Percentiles rank a stretch among this genome's conserved stretches.
phyloP scores from a whole-genome alignment of 2,113 vertebrate genomes.

The Stigmatopora argus region DNA sequence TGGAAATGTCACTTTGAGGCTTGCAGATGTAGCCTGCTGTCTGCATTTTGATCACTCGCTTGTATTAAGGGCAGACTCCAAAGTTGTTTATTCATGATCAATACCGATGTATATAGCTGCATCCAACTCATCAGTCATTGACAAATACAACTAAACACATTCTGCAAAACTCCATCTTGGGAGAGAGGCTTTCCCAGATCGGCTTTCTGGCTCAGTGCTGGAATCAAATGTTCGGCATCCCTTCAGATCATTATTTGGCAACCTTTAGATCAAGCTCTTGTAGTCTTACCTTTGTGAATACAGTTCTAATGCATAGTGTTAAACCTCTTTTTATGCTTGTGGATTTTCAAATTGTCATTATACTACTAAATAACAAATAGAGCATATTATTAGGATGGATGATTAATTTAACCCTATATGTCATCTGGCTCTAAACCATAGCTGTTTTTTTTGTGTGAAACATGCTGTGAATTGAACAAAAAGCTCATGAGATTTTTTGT shows the following conservation, averaged over 20 bases:
- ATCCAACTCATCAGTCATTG: conserved; percentile 32
- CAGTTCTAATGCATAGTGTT: conserved; percentile 2
- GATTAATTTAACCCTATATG: background rate
- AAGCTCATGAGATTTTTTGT: conserved; percentile 27
- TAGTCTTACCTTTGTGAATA: conserved; percentile 14
- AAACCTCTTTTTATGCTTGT: background rate
- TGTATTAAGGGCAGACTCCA: conserved; percentile 41
- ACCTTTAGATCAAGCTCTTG: conserved; percentile 24
- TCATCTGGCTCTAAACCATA: background rate
- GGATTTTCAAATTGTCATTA: background rate
- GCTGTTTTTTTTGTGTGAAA: conserved; percentile 9
- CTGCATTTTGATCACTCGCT: conserved; percentile 57
- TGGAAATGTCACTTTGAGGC: conserved; percentile 63
- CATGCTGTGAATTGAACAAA: conserved; percentile 28
- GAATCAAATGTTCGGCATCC: conserved; percentile 15
- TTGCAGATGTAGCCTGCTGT: conserved; percentile 32
- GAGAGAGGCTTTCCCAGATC: conserved; percentile 33
- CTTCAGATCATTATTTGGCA: conserved; percentile 32
- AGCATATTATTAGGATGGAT: background rate
- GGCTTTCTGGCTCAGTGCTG: conserved; percentile 22
- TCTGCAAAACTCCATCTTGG: conserved; percentile 10
- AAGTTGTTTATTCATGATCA: conserved; percentile 50
- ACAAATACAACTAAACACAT: conserved; percentile 18
- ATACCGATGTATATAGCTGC: conserved; percentile 29
- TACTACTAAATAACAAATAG: background rate